These are phyloP conservation scores for Drosophila meridionalis DNA, from an alignment of 2,888 invertebrate genomes.

Conservation along the genomic window DNA sequence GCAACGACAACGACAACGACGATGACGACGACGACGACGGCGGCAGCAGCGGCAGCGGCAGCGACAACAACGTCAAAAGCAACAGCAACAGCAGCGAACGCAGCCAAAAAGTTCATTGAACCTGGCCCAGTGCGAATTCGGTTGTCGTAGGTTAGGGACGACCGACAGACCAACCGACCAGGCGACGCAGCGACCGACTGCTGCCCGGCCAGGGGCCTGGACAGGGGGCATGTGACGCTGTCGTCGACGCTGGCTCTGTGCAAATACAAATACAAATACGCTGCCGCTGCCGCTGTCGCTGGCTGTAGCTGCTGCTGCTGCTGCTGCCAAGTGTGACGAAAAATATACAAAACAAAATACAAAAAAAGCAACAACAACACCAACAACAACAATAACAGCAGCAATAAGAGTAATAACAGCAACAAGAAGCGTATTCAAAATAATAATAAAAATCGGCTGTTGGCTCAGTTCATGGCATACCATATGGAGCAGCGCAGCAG, in stretches of 20 bases:
- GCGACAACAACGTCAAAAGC: constrained; percentile 41
- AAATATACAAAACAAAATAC: constrained; percentile 80
- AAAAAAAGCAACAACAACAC: constrained; percentile 59
- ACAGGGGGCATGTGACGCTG: constrained; percentile 58
- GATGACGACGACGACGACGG: constrained; percentile 33
- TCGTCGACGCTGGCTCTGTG: constrained; percentile 59
- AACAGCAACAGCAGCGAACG: constrained; percentile 51
- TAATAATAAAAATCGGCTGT: constrained; percentile 78
- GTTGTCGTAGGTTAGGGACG: constrained; percentile 80
- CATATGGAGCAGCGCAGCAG: constrained; percentile 52
- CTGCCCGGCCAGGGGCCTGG: constrained; percentile 47
- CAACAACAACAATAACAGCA: constrained; percentile 56
- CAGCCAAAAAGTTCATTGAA: constrained; percentile 81
- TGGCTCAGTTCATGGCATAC: constrained; percentile 64
- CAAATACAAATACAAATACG: constrained; percentile 68
- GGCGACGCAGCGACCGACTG: constrained; percentile 34
- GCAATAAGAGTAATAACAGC: constrained; percentile 65
- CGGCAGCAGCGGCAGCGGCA: constrained; percentile 33
- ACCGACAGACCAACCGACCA: constrained; percentile 51
- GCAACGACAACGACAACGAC: constrained; percentile 53
- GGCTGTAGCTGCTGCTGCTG: constrained; percentile 37
- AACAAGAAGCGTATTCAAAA: constrained; percentile 77
- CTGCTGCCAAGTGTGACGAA: constrained; percentile 79
- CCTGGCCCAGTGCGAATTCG: constrained; percentile 80
- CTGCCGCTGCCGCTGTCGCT: constrained; percentile 43